Evolutionary conservation across 2,113 vertebrate species (phyloP).

Genomic region (Sebastes fasciatus): DNA sequence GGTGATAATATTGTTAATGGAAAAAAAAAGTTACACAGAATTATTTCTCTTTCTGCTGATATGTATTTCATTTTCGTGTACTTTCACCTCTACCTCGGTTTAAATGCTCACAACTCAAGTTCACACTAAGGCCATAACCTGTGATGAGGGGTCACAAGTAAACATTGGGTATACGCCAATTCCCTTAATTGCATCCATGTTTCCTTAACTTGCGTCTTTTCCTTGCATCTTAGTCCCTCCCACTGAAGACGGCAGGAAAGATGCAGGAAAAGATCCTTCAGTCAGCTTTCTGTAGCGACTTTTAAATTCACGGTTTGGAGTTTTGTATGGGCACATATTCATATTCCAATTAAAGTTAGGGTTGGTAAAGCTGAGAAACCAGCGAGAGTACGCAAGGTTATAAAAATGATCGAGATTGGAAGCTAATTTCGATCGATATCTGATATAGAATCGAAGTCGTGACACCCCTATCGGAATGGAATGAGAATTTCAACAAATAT

Average conservation of each 20-base stretch:
- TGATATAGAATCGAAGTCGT: too few species aligned
- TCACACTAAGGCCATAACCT: not conserved
- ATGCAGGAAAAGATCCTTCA: not conserved
- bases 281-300: not conserved
- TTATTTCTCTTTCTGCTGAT: not conserved
- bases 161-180: not conserved
- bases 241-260: not conserved
- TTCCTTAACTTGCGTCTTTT: not conserved
- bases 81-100: not conserved
- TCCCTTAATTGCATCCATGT: not conserved
- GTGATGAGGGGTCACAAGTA: not conserved
- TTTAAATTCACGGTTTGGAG: not conserved
- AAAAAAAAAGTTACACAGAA: not conserved
- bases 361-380: too few species aligned
- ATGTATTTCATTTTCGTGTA: too few species aligned
- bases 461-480: too few species aligned
- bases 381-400: too few species aligned
- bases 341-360: too few species aligned
- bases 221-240: not conserved
- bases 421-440: too few species aligned
- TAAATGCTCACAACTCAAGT: not conserved
- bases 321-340: too few species aligned
- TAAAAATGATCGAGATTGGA: too few species aligned
- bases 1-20: not conserved
- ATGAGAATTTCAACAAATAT: too few species aligned